Base-by-base conservation (phyloP, 1,140 invertebrate species). In the Conopomorpha cramerella region DNA sequence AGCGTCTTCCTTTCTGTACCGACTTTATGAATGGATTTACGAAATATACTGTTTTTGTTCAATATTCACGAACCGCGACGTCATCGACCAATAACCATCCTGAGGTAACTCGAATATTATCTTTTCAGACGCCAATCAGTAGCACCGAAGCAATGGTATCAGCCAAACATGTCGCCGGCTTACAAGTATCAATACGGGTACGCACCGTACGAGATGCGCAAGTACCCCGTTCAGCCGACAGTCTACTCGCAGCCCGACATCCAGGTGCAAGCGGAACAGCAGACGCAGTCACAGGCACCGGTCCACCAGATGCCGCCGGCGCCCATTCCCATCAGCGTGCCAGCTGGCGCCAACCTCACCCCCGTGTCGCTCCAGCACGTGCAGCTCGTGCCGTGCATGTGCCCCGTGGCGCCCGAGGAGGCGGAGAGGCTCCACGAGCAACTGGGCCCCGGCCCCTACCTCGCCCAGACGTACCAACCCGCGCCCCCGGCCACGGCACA, bases 331-430 rank as follows among this genome's bases (percentile, higher is more conserved):
- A 80, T 80, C 31, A 77, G 71, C 39, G 65, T 79, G 0, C 78
- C 78, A 0, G 65, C 77, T 3, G 74, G 76, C 11, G 67, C 77
- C n/a, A 74, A 67, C 29, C 46, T 80, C 2, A 73, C 73, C 0
- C 78, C 77, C 0, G 77, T 77, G 1, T 71, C 76, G 0, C 52
- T 77, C 2, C 72, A 79, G 25, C 79, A 81, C 38, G 79, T 82
- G 0, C 78, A 82, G 41, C 45, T 82, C 1, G 79, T 82, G 1
- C 80, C 80, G 0, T 82, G 80, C 44, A 76, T 81, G 66, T 82
- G 80, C 45, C 80, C 80, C 4, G 74, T 79, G 0, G 67, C 77
- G 0, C 72, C 72, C 1, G 78, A 80, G 30, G 77, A 80, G 34
- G 68, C 68, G 0, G 76, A 78, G 30, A 78, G 77, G 36, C 49